Conservation (phyloP, 2,888 invertebrate species). For the Sesia apiformis region DNA sequence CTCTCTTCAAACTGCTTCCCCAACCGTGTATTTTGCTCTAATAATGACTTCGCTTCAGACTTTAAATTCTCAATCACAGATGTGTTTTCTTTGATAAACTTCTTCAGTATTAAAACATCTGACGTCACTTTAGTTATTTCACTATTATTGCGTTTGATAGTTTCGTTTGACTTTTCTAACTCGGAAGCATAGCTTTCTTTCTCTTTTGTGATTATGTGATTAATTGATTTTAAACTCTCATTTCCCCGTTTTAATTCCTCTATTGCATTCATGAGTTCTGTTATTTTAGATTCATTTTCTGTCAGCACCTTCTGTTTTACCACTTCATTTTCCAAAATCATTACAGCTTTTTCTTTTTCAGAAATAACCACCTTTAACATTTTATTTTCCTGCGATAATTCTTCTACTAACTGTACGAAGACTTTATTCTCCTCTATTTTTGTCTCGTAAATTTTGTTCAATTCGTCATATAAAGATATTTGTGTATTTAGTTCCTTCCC, state of each 20-base stretch:
- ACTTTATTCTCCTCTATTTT: constrained; percentile 32
- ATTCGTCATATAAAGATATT: constrained; percentile 22
- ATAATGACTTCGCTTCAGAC: constrained; percentile 37
- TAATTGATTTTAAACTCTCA: constrained; percentile 30
- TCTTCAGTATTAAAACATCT: constrained; percentile 42
- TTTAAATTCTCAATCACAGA: constrained; percentile 40
- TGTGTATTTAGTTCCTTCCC: constrained; percentile 24
- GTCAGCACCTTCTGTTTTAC: constrained; percentile 2
- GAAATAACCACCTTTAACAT: constrained; percentile 25
- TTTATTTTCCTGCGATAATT: constrained; percentile 31
- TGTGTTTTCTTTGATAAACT: constrained; percentile 40
- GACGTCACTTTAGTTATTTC: constrained; percentile 47
- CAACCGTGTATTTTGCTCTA: constrained; percentile 36
- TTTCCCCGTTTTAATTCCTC: constrained; percentile 28
- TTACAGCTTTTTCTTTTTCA: constrained; percentile 28
- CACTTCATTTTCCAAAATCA: constrained; percentile 17
- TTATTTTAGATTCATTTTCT: constrained; percentile 20
- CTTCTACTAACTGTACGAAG: constrained; percentile 23
- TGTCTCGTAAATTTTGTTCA: constrained; percentile 27
- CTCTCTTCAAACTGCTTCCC: constrained; percentile 49
- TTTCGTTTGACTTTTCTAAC: constrained; percentile 43
- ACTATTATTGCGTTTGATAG: constrained; percentile 36
- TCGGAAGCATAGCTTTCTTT: constrained; percentile 36
- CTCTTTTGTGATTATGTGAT: constrained; percentile 39
- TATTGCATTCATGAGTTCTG: constrained; percentile 24